phyloP scores from a whole-genome alignment of 2,888 invertebrate genomes.

The Atethmia centrago region DNA sequence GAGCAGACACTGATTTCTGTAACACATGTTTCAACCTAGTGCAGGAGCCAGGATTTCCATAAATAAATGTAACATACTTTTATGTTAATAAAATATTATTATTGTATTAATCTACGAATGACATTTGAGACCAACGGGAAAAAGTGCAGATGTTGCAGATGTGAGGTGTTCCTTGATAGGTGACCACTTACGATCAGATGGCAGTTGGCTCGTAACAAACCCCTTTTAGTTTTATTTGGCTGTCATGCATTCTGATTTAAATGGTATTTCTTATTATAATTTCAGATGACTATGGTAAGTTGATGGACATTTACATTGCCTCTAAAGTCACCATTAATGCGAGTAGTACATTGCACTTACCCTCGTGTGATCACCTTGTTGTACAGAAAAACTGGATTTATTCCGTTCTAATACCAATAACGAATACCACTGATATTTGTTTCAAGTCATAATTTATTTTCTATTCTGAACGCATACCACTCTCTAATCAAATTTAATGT shows the following conservation, averaged over 20 bases:
- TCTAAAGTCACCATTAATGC: background rate
- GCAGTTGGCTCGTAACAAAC: background rate
- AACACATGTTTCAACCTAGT: too few species aligned
- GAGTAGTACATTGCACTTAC: background rate
- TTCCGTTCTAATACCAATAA: too few species aligned
- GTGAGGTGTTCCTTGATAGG: too few species aligned
- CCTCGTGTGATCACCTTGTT: background rate
- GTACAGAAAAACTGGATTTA: background rate
- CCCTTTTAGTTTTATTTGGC: background rate
- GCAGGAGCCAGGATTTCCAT: too few species aligned
- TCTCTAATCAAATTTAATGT: too few species aligned
- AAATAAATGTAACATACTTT: too few species aligned
- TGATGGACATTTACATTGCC: background rate
- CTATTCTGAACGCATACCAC: too few species aligned
- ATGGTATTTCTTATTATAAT: background rate
- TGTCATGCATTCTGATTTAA: background rate
- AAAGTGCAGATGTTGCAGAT: background rate
- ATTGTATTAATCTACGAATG: too few species aligned
- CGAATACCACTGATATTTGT: too few species aligned
- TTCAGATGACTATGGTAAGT: constrained; percentile 51
- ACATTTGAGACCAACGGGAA: background rate
- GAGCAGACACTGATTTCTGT: too few species aligned
- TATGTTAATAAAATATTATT: too few species aligned
- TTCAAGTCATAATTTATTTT: too few species aligned
- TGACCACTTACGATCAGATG: background rate